Conservation (phyloP, 2,888 invertebrate species). For the Lasioglossum calceatum region DNA sequence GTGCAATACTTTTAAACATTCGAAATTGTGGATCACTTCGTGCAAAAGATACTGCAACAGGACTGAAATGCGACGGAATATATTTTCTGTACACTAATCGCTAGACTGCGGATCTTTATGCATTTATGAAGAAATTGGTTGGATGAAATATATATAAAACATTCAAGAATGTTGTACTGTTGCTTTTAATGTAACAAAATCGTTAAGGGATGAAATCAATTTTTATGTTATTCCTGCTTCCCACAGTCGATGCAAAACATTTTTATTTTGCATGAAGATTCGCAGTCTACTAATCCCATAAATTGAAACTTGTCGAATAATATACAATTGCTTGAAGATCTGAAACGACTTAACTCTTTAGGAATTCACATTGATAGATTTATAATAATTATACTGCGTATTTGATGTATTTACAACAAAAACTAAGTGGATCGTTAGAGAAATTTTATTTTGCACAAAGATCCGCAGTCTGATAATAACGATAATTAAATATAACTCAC, state of each 20-base stretch:
- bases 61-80: constrained; percentile 66
- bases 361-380: background rate
- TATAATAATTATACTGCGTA: background rate
- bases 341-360: background rate
- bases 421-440: no score
- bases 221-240: no score
- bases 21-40: constrained; percentile 57
- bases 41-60: constrained; percentile 75
- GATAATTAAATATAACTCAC: constrained; percentile 67
- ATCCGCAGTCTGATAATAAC: background rate
- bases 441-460: background rate
- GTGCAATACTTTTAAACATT: constrained; percentile 66
- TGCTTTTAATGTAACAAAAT: no score
- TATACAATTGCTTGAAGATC: background rate
- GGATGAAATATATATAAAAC: no score
- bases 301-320: background rate
- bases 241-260: no score
- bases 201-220: no score
- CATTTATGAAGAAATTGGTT: no score
- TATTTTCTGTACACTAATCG: background rate
- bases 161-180: no score
- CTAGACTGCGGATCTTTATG: no score
- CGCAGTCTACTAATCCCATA: background rate
- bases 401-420: background rate
- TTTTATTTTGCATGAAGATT: no score